Percentiles rank a stretch among this genome's conserved stretches.
Conservation (phyloP, 2,797 vertebrate genomes). For the Cyclura pinguis region DNA sequence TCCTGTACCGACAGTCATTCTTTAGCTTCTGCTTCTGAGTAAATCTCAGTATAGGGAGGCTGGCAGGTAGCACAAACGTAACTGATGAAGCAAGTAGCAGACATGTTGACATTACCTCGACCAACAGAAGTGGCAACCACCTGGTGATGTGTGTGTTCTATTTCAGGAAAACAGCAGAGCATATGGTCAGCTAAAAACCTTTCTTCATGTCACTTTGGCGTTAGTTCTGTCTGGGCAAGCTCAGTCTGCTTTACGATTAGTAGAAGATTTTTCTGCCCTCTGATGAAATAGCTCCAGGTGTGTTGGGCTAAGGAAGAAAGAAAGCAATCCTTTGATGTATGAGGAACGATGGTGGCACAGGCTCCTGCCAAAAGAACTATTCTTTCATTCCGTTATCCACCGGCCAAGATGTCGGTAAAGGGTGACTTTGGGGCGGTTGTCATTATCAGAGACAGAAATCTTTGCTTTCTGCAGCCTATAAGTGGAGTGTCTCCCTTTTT, state of each 20-base stretch:
- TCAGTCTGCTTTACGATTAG: conserved; percentile 29
- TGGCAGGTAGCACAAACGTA: conserved; percentile 10
- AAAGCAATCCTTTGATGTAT: conserved; percentile 24
- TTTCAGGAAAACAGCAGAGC: conserved; percentile 60
- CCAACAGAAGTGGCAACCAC: conserved; percentile 42
- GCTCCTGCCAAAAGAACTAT: conserved; percentile 27
- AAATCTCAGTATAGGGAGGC: background rate
- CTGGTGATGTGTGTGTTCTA: conserved; percentile 48
- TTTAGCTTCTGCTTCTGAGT: background rate
- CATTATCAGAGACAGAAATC: conserved; percentile 55
- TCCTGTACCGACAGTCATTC: background rate
- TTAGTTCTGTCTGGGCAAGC: conserved; percentile 56
- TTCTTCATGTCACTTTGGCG: conserved; percentile 50
- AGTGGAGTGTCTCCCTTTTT: conserved; percentile 56
- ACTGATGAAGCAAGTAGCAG: conserved; percentile 28
- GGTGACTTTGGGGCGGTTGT: conserved; percentile 50
- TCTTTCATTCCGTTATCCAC: conserved; percentile 50
- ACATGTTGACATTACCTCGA: conserved; percentile 37
- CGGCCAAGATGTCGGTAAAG: conserved; percentile 48
- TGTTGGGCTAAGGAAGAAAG: conserved; percentile 18
- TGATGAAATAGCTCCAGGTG: conserved; percentile 48
- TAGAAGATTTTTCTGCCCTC: conserved; percentile 10
- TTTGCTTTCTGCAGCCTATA: conserved; percentile 43
- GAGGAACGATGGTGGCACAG: conserved; percentile 26
- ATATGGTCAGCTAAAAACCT: conserved; percentile 43